Percentiles rank a stretch among this genome's conserved stretches.
Conservation (phyloP, 2,113 vertebrate species). For the Carassius gibelio region DNA sequence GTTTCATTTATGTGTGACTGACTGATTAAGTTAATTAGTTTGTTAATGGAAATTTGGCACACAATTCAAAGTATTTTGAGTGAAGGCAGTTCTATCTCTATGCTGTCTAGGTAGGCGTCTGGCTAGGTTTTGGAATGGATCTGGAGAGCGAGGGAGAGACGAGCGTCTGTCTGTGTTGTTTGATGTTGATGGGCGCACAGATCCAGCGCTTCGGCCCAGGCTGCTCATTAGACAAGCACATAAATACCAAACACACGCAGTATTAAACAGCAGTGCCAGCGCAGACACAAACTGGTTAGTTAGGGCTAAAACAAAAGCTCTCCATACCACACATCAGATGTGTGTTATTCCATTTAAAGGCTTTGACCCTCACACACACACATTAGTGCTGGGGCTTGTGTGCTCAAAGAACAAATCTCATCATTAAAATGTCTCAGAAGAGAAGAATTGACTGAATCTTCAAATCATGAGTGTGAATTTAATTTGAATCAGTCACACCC, state of each 20-base stretch:
- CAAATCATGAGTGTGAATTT: background rate
- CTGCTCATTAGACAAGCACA: slow-evolving; percentile 42
- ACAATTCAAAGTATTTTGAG: no score
- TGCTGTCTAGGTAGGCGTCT: background rate
- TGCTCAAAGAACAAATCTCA: background rate
- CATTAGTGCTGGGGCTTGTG: background rate
- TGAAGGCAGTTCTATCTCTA: background rate
- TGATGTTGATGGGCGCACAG: slow-evolving; percentile 25
- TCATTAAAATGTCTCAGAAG: background rate
- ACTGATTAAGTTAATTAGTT: background rate
- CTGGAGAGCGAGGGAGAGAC: background rate
- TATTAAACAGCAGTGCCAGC: slow-evolving; percentile 14
- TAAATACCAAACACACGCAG: slow-evolving; percentile 32
- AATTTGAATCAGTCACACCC: background rate
- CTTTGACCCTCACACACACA: slow-evolving; percentile 21
- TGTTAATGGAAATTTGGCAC: background rate
- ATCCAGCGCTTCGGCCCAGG: slow-evolving; percentile 7
- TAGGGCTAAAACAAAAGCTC: slow-evolving; percentile 30
- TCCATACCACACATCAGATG: slow-evolving; percentile 31
- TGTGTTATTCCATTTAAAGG: slow-evolving; percentile 25
- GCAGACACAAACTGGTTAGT: slow-evolving; percentile 20
- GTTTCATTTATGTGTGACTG: background rate
- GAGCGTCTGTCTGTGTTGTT: background rate
- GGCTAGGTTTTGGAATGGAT: background rate
- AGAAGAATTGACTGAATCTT: background rate